These are phyloP conservation scores for Pedionomus torquatus DNA, from an alignment of 2,113 vertebrate species.

Conservation along the genomic window DNA sequence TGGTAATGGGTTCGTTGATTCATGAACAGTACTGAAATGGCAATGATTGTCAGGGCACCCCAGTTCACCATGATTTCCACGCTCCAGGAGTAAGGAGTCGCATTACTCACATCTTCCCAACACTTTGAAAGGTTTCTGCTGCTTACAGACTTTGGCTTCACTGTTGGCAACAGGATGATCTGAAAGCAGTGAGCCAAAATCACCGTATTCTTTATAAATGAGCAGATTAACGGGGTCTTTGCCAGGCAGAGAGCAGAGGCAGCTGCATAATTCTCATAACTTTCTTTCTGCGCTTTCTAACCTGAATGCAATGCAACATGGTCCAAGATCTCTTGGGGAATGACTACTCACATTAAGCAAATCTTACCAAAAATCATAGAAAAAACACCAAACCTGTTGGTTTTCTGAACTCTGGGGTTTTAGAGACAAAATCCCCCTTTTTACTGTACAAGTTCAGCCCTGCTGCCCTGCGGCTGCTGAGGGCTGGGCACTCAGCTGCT, in stretches of 20 bases:
- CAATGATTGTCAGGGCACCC: neutral
- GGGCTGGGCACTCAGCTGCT: rapidly evolving
- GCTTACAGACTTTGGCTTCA: neutral
- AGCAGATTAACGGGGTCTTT: neutral
- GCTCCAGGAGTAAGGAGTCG: neutral
- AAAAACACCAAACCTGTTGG: neutral
- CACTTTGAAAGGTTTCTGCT: neutral
- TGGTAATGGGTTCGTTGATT: neutral
- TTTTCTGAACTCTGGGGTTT: neutral
- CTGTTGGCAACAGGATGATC: neutral
- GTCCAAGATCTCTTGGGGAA: neutral
- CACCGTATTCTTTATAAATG: neutral
- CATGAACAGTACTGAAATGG: neutral
- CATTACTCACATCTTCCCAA: neutral
- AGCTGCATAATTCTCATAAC: neutral
- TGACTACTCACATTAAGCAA: neutral
- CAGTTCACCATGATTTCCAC: neutral
- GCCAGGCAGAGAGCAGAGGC: neutral
- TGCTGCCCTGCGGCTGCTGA: neutral
- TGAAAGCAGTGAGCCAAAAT: neutral
- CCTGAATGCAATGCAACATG: rapidly evolving
- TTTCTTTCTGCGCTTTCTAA: neutral
- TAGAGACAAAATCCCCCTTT: neutral
- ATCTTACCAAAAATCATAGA: neutral
- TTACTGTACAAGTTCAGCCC: neutral